Conservation (phyloP, 2,113 vertebrate species). For the Taurulus bubalis region DNA sequence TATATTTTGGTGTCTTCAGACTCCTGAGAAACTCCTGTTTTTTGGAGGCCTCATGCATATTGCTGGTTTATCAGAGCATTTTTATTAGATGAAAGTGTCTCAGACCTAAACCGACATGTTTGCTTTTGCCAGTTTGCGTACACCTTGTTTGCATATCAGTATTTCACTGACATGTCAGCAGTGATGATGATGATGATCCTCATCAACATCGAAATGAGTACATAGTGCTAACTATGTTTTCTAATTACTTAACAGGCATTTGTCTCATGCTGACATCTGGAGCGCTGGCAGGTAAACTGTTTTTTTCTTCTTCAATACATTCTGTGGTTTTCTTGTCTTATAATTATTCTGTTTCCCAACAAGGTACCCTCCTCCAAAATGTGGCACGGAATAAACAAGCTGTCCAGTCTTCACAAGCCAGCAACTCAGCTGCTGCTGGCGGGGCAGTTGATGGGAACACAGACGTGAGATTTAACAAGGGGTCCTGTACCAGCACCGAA, state of each 20-base stretch:
- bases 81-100: not conserved
- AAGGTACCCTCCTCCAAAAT: conserved; percentile 21
- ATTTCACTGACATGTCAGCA: not conserved
- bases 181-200: not conserved
- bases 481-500: not conserved
- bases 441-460: conserved; percentile 25
- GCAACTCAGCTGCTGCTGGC: not conserved
- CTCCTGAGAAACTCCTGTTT: not conserved
- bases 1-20: not conserved
- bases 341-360: not conserved
- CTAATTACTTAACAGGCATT: conserved; percentile 5
- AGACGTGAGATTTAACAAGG: rapidly evolving
- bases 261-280: conserved; percentile 11
- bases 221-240: not conserved
- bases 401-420: conserved; percentile 12
- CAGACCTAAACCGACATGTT: not conserved
- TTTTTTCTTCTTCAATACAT: not conserved
- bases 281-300: conserved; percentile 18
- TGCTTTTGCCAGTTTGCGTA: not conserved
- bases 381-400: conserved; percentile 12
- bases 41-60: not conserved
- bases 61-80: not conserved
- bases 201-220: not conserved
- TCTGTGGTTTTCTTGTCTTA: not conserved
- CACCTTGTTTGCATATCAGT: not conserved